These are phyloP conservation scores for Acanthococcus lagerstroemiae DNA, from an alignment of 2,888 invertebrate genomes.

Conservation along the genomic window DNA sequence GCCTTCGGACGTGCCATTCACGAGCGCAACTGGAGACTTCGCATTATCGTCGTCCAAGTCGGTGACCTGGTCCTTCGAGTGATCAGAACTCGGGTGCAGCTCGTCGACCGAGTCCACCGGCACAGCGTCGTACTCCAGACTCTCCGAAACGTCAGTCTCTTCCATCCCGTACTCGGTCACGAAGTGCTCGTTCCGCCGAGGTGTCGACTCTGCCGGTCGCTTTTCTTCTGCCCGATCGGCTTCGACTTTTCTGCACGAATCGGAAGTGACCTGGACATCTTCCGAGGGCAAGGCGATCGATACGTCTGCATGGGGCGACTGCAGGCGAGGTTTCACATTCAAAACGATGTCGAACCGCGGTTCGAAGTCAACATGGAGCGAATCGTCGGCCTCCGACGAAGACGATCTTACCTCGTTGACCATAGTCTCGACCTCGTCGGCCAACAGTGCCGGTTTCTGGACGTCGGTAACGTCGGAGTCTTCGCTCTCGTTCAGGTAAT, in stretches of 20 bases:
- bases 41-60: not conserved
- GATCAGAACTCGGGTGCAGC: not conserved
- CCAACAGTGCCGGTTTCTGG: not conserved
- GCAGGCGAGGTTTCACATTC: not conserved
- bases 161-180: not conserved
- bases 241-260: not conserved
- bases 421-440: constrained; percentile 5
- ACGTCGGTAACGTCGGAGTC: constrained; percentile 2
- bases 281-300: not conserved
- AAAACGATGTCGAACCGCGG: not conserved
- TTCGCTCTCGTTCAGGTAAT: constrained; percentile 13
- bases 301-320: not conserved
- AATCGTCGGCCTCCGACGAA: not conserved
- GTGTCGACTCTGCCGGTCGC: not conserved
- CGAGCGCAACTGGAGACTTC: not conserved
- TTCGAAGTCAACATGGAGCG: not conserved
- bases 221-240: not conserved
- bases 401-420: not conserved
- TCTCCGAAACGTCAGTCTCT: constrained; percentile 22
- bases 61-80: not conserved
- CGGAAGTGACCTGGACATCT: not conserved
- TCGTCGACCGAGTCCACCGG: not conserved
- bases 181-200: not conserved
- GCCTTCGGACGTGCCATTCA: not conserved
- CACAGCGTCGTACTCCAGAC: constrained; percentile 17